Evolutionary conservation across 1,140 invertebrate species (phyloP).

Genomic region (Trinorchestia longiramus): DNA sequence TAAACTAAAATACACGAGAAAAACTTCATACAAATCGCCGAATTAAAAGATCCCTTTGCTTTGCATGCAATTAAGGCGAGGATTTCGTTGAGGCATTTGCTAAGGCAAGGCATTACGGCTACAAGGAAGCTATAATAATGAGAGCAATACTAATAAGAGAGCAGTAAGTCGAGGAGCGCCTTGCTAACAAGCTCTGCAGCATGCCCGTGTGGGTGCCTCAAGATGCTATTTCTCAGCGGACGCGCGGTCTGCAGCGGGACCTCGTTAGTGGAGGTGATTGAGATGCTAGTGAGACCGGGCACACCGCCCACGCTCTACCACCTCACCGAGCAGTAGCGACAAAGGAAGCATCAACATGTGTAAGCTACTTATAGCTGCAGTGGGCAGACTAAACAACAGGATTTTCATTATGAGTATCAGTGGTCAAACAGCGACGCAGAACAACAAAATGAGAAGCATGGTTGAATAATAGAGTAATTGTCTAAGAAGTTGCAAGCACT

Average conservation of each 20-base stretch:
- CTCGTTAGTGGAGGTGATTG: neutral
- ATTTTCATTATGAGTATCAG: neutral
- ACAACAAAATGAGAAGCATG: neutral
- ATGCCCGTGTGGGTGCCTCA: neutral
- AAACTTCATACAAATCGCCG: neutral
- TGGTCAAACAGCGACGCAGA: neutral
- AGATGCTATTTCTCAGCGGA: slow-evolving; percentile 8
- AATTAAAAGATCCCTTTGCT: neutral
- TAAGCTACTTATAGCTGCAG: no score
- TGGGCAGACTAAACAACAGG: no score
- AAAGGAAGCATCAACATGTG: no score
- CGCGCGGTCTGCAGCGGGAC: neutral
- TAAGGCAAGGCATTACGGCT: neutral
- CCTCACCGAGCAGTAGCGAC: no score
- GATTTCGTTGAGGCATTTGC: neutral
- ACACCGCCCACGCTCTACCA: neutral
- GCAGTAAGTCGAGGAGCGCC: neutral
- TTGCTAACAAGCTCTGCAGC: neutral
- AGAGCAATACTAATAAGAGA: neutral
- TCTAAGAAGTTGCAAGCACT: neutral
- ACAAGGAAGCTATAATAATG: neutral
- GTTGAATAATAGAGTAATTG: neutral
- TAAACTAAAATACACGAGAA: neutral
- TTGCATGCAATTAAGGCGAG: neutral
- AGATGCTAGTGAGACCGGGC: neutral